These are phyloP conservation scores for Aproaerema taeniolella DNA, from an alignment of 2,888 invertebrate genomes.

Conservation along the genomic window DNA sequence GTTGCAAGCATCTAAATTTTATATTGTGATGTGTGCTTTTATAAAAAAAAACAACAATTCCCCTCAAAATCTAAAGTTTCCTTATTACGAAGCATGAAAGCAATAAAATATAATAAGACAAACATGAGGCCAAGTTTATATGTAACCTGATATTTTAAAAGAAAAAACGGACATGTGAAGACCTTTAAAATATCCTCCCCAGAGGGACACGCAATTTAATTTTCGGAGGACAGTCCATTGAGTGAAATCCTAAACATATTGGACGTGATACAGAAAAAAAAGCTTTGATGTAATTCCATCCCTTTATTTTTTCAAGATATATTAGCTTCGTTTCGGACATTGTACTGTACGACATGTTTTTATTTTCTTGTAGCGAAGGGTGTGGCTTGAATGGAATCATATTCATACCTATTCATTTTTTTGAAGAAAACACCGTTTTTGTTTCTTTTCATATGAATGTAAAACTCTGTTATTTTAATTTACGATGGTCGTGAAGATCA, in stretches of 20 bases:
- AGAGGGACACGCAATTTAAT: slow-evolving; percentile 63
- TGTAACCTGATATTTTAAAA: slow-evolving; percentile 66
- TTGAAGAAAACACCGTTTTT: too few species aligned
- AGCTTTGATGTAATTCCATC: slow-evolving; percentile 65
- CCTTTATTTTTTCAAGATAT: slow-evolving; percentile 32
- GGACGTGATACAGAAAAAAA: slow-evolving; percentile 51
- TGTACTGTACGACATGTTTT: too few species aligned
- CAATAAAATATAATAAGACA: slow-evolving; percentile 59
- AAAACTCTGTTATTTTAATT: too few species aligned
- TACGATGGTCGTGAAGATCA: too few species aligned
- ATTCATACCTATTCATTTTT: too few species aligned
- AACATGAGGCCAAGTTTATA: slow-evolving; percentile 41
- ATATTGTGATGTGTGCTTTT: not conserved
- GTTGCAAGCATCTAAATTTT: too few species aligned
- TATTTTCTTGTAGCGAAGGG: too few species aligned
- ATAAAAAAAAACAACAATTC: slow-evolving; percentile 23
- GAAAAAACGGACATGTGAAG: slow-evolving; percentile 52
- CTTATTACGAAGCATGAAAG: slow-evolving; percentile 40
- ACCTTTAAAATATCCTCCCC: slow-evolving; percentile 59
- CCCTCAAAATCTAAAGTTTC: slow-evolving; percentile 48
- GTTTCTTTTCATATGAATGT: too few species aligned
- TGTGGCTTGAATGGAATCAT: too few species aligned
- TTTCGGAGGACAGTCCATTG: slow-evolving; percentile 59
- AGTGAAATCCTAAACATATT: slow-evolving; percentile 72
- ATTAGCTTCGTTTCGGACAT: slow-evolving; percentile 46